Evolutionary conservation across 2,797 vertebrate species (phyloP).

Genomic region (Etheostoma nigrum): DNA sequence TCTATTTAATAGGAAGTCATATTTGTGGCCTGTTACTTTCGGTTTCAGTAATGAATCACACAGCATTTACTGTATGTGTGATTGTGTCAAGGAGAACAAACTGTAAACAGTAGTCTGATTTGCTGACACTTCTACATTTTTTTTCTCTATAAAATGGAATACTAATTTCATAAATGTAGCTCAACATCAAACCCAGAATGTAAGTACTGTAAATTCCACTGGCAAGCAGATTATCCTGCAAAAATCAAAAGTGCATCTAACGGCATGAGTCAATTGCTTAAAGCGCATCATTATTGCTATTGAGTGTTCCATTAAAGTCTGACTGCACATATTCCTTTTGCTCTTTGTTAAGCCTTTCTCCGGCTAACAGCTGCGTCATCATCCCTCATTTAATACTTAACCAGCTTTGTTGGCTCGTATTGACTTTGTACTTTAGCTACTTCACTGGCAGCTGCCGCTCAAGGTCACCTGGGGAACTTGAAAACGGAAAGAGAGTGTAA

Average conservation of each 20-base stretch:
- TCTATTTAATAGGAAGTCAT: background rate
- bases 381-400: constrained; percentile 80
- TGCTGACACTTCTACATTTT: background rate
- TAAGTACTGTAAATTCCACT: constrained; percentile 9
- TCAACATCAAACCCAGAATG: background rate
- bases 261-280: constrained; percentile 32
- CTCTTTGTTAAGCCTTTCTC: constrained; percentile 52
- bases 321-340: constrained; percentile 31
- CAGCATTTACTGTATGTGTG: background rate
- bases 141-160: background rate
- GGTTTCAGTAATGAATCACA: constrained; percentile 9
- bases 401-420: constrained; percentile 74
- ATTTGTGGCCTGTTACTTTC: background rate
- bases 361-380: constrained; percentile 54
- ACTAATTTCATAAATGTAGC: background rate
- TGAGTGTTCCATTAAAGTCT: constrained; percentile 55
- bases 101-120: background rate
- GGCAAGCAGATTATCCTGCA: constrained; percentile 29
- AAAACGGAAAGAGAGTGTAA: constrained; percentile 24
- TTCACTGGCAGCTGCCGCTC: constrained; percentile 63
- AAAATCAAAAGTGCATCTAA: constrained; percentile 36
- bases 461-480: constrained; percentile 70
- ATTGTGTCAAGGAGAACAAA: background rate
- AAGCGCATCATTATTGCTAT: constrained; percentile 39
- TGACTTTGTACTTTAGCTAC: constrained; percentile 76